Percentiles rank a stretch among this genome's conserved stretches.
Evolutionary conservation across 2,113 vertebrate genomes (phyloP).

Genomic region (Phycodurus eques): DNA sequence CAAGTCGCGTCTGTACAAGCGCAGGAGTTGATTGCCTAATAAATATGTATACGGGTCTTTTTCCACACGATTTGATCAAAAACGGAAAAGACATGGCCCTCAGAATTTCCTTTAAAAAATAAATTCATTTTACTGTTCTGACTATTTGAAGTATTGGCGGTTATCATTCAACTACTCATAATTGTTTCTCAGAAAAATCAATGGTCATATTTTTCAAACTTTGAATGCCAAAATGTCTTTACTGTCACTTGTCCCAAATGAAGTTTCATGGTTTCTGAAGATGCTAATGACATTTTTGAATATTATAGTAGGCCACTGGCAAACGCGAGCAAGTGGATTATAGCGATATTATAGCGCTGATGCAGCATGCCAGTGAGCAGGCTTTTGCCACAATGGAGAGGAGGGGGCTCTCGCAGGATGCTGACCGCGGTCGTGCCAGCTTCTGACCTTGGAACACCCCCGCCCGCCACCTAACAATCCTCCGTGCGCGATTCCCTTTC

Average conservation of each 20-base stretch:
- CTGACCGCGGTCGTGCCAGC: constrained; percentile 45
- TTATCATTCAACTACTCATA: too few relatives aligned
- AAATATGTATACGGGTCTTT: too few relatives aligned
- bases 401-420: neutral
- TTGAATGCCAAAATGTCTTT: too few relatives aligned
- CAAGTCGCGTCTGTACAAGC: neutral
- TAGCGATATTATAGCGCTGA: constrained; percentile 54
- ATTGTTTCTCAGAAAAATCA: neutral
- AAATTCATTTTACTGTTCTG: neutral
- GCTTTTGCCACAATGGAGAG: constrained; percentile 1
- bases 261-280: too few relatives aligned
- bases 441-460: constrained; percentile 62
- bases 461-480: constrained; percentile 19
- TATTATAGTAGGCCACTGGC: constrained; percentile 29
- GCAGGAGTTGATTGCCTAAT: neutral
- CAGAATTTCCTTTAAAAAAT: neutral
- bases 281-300: too few relatives aligned
- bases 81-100: neutral
- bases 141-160: too few relatives aligned
- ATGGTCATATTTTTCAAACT: too few relatives aligned
- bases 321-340: constrained; percentile 56
- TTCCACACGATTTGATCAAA: too few relatives aligned
- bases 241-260: too few relatives aligned
- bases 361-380: constrained; percentile 57
- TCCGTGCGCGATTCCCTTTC: constrained; percentile 31